Percentiles rank a stretch among this genome's conserved stretches.
phyloP scores from a whole-genome alignment of 2,888 invertebrate species.

The Lepidocyrtinus sp. region DNA sequence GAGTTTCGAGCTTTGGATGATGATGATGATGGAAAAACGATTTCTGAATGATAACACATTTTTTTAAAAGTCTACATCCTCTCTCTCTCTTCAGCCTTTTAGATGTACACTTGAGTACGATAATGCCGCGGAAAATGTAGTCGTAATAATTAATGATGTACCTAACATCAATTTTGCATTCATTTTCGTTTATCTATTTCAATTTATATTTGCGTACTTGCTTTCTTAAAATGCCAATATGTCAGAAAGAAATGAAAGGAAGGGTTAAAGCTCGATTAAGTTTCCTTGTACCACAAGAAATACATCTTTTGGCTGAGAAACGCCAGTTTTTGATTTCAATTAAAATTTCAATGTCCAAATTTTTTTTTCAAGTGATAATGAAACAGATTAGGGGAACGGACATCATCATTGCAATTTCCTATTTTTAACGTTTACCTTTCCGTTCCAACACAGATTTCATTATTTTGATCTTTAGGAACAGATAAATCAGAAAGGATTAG shows the following conservation, averaged over 20 bases:
- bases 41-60: slow-evolving; percentile 24
- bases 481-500: slow-evolving; percentile 39
- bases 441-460: slow-evolving; percentile 14
- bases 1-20: too few species aligned
- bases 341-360: neutral
- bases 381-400: too few species aligned
- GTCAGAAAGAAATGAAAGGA: neutral
- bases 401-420: too few species aligned
- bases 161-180: neutral
- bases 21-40: slow-evolving; percentile 12
- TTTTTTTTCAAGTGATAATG: neutral
- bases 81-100: neutral
- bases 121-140: neutral
- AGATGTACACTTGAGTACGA: neutral
- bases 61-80: slow-evolving; percentile 34
- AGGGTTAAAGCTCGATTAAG: neutral
- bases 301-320: neutral
- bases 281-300: too few species aligned
- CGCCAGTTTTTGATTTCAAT: neutral
- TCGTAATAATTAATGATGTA: neutral
- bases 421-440: neutral
- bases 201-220: neutral
- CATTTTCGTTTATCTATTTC: neutral
- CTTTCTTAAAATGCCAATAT: neutral
- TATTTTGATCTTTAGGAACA: slow-evolving; percentile 36